A percentile compares a stretch with the other conserved stretches of the same genome.
These are phyloP conservation scores for Epizoanthus rinbou DNA, from an alignment of 92 coral and sea anemone species.

Conservation along the genomic window DNA sequence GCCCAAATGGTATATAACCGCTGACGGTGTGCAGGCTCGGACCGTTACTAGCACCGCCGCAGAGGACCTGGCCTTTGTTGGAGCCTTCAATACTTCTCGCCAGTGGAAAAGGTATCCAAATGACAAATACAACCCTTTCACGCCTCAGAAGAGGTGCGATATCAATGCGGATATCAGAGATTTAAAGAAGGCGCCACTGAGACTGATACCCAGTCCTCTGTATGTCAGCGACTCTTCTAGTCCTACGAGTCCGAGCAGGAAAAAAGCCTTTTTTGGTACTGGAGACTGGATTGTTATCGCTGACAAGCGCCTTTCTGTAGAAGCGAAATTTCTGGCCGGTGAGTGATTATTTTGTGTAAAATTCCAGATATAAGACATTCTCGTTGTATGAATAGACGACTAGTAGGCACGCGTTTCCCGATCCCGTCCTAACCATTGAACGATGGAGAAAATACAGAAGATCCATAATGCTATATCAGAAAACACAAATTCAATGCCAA, in stretches of 20 bases:
- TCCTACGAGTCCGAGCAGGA: neutral
- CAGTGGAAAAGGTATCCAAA: conserved; percentile 84
- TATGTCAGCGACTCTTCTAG: conserved; percentile 57
- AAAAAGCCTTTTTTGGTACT: conserved; percentile 36
- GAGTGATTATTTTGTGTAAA: neutral
- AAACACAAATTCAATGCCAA: too few species aligned
- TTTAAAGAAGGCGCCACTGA: conserved; percentile 66
- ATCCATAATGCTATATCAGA: too few species aligned
- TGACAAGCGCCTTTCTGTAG: conserved; percentile 42
- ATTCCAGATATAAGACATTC: too few species aligned
- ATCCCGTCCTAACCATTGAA: too few species aligned
- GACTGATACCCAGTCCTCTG: conserved; percentile 83
- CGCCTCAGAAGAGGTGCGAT: conserved; percentile 73
- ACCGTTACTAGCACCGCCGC: conserved; percentile 92
- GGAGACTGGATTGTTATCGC: conserved; percentile 68
- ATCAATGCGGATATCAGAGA: conserved; percentile 55
- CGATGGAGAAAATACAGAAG: too few species aligned
- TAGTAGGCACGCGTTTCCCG: too few species aligned
- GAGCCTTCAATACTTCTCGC: conserved; percentile 63
- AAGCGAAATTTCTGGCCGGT: conserved; percentile 73
- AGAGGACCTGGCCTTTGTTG: conserved; percentile 83
- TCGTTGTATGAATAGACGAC: too few species aligned
- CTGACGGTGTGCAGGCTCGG: conserved; percentile 86
- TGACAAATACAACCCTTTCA: conserved; percentile 80
- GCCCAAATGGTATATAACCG: conserved; percentile 94